These are phyloP conservation scores for Lepidothrix coronata DNA, from an alignment of 2,113 vertebrate genomes.

Conservation along the genomic window DNA sequence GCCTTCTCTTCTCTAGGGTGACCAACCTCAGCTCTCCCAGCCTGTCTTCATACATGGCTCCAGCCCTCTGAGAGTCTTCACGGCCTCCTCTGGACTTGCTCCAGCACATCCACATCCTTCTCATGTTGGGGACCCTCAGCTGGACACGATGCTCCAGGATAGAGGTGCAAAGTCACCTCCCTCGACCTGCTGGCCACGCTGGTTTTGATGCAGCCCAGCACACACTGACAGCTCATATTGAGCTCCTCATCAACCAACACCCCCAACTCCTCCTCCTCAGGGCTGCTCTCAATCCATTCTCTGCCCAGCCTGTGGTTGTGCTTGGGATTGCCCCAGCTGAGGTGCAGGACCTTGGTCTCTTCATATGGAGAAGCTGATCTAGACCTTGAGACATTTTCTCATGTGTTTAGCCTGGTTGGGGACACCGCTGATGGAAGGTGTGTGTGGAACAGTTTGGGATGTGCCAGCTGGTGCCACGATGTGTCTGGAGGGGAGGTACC, in stretches of 20 bases:
- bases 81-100: accelerated
- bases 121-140: background rate
- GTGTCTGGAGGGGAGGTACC: background rate
- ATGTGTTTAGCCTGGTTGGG: background rate
- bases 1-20: background rate
- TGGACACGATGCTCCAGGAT: background rate
- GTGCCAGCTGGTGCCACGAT: accelerated
- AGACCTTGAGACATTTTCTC: background rate
- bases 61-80: background rate
- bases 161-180: background rate
- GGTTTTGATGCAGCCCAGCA: background rate
- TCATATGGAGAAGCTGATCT: background rate
- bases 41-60: background rate
- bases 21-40: background rate
- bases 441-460: background rate
- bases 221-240: background rate
- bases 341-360: background rate
- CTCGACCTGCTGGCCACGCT: background rate
- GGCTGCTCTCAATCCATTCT: background rate
- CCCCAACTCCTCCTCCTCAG: background rate
- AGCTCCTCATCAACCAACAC: background rate
- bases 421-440: background rate
- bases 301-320: background rate
- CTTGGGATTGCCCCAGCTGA: accelerated
- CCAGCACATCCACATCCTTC: background rate